A percentile compares a stretch with the other conserved stretches of the same genome.
These are phyloP conservation scores for Cirrhinus molitorella DNA, from an alignment of 2,797 vertebrate species.

Conservation along the genomic window DNA sequence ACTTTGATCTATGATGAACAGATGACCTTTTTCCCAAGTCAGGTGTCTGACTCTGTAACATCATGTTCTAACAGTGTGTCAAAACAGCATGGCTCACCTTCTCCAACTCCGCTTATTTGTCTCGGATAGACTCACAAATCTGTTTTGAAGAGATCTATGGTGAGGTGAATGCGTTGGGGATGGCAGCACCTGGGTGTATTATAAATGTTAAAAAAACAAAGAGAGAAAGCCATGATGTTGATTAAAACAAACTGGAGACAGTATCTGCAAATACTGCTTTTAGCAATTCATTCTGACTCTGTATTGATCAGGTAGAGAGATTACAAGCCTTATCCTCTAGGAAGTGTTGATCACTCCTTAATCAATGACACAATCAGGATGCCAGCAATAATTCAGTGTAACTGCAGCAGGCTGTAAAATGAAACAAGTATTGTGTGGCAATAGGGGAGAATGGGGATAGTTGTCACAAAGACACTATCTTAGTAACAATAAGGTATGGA, in stretches of 20 bases:
- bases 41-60: constrained; percentile 79
- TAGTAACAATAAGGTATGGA: background rate
- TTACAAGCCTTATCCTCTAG: constrained; percentile 26
- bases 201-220: constrained; percentile 22
- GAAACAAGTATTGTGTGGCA: background rate
- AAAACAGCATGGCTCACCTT: constrained; percentile 74
- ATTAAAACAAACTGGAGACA: constrained; percentile 29
- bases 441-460: background rate
- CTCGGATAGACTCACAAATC: constrained; percentile 78
- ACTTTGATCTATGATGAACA: constrained; percentile 76
- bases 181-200: constrained; percentile 6
- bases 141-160: constrained; percentile 74
- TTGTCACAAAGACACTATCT: background rate
- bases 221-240: background rate
- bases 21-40: constrained; percentile 85
- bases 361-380: constrained; percentile 45
- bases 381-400: constrained; percentile 36
- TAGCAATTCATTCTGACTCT: constrained; percentile 20
- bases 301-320: constrained; percentile 45
- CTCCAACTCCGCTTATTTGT: constrained; percentile 67
- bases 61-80: constrained; percentile 78
- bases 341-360: constrained; percentile 27
- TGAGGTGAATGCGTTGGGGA: constrained; percentile 70
- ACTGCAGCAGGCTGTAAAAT: constrained; percentile 9
- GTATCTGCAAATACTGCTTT: constrained; percentile 32